Percentiles rank a stretch among this genome's conserved stretches.
Conservation (phyloP, 2,113 vertebrate genomes). For the Chionomys nivalis region DNA sequence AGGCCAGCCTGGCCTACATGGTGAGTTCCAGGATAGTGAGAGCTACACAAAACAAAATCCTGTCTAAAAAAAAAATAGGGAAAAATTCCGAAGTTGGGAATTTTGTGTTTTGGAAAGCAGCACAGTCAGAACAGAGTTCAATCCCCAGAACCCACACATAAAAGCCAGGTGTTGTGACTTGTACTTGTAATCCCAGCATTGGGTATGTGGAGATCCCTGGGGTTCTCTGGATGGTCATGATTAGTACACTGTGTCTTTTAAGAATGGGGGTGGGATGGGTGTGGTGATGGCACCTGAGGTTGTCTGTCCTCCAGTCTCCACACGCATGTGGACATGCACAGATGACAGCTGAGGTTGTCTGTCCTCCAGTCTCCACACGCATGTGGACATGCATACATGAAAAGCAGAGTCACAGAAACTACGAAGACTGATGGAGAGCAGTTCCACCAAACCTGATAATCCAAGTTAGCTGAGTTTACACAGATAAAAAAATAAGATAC, state of each 20-base stretch:
- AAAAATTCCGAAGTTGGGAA: neutral
- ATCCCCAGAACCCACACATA: neutral
- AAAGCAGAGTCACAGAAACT: neutral
- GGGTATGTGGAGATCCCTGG: neutral
- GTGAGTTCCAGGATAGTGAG: no score
- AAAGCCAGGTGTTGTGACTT: neutral
- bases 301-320: neutral
- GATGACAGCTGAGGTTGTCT: neutral
- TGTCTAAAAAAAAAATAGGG: neutral
- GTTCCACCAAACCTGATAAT: neutral
- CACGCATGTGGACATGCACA: neutral
- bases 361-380: neutral
- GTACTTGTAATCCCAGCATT: neutral
- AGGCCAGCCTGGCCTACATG: no score
- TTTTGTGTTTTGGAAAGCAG: neutral
- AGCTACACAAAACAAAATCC: no score
- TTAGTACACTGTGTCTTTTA: neutral
- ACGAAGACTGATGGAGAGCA: neutral
- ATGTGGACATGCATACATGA: neutral
- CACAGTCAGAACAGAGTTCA: neutral
- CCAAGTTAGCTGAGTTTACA: neutral
- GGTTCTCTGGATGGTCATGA: neutral
- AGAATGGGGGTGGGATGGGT: no score
- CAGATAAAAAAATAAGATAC: neutral
- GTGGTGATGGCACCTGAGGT: neutral